Evolutionary conservation across 2,888 invertebrate genomes (phyloP).

Genomic region (Norana najaformis): DNA sequence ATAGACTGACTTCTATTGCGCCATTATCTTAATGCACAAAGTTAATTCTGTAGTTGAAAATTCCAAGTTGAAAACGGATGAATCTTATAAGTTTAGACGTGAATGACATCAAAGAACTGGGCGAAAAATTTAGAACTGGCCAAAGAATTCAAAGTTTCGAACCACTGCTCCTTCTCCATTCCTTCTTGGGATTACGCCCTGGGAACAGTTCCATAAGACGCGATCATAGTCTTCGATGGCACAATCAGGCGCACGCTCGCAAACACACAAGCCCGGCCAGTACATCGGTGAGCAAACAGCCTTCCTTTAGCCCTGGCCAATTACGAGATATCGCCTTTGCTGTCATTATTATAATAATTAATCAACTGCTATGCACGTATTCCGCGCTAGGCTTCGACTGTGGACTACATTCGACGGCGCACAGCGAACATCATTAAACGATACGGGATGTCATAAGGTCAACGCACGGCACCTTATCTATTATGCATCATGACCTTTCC

Average conservation of each 20-base stretch:
- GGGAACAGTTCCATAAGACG: too few species aligned
- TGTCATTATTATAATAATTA: neutral
- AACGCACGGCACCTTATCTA: neutral
- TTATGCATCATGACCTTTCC: neutral
- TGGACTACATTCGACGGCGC: neutral
- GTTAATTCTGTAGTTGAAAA: too few species aligned
- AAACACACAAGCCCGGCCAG: neutral
- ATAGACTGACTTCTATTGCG: too few species aligned
- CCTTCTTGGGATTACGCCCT: too few species aligned
- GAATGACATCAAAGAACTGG: too few species aligned
- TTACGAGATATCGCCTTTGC: neutral
- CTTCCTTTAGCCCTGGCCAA: neutral
- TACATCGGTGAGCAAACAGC: neutral
- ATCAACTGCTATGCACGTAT: neutral
- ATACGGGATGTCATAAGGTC: neutral
- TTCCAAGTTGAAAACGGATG: too few species aligned
- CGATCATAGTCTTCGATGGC: too few species aligned
- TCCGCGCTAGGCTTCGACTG: neutral
- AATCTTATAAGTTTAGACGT: too few species aligned
- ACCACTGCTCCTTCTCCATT: too few species aligned
- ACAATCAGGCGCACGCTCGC: neutral
- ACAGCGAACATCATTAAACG: neutral
- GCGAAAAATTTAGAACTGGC: too few species aligned
- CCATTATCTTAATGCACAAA: too few species aligned
- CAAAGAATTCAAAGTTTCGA: too few species aligned